These are phyloP conservation scores for Sebastes goodei DNA, from an alignment of 2,797 vertebrate genomes.

Conservation along the genomic window DNA sequence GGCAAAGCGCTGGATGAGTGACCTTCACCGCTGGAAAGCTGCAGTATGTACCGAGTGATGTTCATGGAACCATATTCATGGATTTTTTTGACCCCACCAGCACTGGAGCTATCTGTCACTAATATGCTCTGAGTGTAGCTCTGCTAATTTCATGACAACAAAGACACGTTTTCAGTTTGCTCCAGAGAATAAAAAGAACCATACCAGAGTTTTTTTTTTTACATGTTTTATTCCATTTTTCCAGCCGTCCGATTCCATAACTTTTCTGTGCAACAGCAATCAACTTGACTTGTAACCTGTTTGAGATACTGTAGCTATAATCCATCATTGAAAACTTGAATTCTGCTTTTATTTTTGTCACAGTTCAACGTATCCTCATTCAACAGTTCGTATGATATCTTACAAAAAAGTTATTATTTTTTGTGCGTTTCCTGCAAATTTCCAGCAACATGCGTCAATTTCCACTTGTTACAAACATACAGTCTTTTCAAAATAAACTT, in stretches of 20 bases:
- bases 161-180: neutral
- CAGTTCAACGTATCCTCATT: neutral
- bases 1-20: neutral
- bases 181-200: neutral
- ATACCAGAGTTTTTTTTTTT: neutral
- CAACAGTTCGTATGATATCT: too few relatives aligned
- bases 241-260: neutral
- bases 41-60: neutral
- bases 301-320: neutral
- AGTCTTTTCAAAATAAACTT: too few relatives aligned
- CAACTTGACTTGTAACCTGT: neutral
- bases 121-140: neutral
- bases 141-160: neutral
- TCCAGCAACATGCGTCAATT: too few relatives aligned
- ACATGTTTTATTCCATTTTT: neutral
- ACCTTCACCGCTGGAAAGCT: slow-evolving; percentile 4
- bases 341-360: neutral
- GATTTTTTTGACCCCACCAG: neutral
- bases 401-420: too few relatives aligned
- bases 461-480: too few relatives aligned
- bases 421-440: too few relatives aligned
- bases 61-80: neutral
- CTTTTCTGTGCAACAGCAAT: neutral
- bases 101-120: neutral
- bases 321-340: too few relatives aligned